A percentile compares a stretch with the other conserved stretches of the same genome.
Conservation (phyloP, 2,797 vertebrate species). For the Sebastes cheni region DNA sequence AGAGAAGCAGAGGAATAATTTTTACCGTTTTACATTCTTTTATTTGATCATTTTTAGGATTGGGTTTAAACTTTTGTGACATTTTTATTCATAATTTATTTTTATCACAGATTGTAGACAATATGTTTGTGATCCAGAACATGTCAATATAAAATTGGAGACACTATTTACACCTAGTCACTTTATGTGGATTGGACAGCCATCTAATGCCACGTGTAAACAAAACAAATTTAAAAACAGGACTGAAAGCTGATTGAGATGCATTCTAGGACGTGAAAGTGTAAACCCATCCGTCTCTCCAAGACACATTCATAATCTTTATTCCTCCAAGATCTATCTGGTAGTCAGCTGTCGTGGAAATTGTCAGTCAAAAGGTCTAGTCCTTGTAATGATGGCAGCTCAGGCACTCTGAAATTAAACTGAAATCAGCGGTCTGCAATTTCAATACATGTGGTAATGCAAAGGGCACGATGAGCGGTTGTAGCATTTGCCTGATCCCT, state of each 20-base stretch:
- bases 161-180: background rate
- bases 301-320: background rate
- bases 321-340: background rate
- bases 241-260: background rate
- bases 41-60: background rate
- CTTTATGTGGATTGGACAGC: background rate
- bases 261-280: background rate
- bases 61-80: background rate
- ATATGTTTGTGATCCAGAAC: background rate
- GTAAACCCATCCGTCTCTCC: background rate
- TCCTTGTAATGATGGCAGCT: background rate
- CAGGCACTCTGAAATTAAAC: background rate
- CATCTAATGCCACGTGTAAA: background rate
- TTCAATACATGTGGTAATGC: background rate
- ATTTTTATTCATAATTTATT: background rate
- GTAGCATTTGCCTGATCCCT: background rate
- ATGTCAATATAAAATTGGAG: background rate
- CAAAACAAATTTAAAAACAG: background rate
- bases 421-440: background rate
- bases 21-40: background rate
- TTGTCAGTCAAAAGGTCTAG: background rate
- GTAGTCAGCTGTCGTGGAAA: background rate
- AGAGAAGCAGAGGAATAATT: background rate
- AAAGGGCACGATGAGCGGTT: background rate
- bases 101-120: background rate